Conservation (phyloP, 2,888 invertebrate genomes). For the Strigamia transsilvanica region DNA sequence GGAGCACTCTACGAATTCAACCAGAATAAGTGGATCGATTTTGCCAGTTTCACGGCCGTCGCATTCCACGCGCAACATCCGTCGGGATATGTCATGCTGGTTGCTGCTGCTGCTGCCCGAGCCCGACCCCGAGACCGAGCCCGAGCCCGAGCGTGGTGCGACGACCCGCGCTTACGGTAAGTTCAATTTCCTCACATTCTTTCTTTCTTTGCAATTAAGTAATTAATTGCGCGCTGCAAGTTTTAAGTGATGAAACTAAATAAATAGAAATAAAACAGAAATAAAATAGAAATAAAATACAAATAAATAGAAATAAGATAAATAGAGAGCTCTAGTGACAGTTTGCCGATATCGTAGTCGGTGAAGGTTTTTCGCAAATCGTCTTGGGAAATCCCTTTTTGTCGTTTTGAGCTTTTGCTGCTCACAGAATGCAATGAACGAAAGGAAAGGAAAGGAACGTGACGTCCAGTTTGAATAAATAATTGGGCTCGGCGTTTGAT, state of each 20-base stretch:
- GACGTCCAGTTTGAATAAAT: background rate
- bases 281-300: background rate
- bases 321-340: background rate
- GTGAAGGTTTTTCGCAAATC: background rate
- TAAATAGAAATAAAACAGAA: too few species aligned
- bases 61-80: constrained; percentile 49
- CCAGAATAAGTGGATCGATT: constrained; percentile 46
- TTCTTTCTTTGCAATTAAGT: too few species aligned
- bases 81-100: constrained; percentile 40
- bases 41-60: constrained; percentile 37
- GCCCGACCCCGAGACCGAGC: background rate
- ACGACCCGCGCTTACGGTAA: too few species aligned
- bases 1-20: constrained; percentile 36
- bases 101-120: background rate
- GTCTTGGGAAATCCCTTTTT: constrained; percentile 46
- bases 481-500: background rate
- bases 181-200: too few species aligned
- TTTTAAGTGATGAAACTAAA: too few species aligned
- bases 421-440: background rate
- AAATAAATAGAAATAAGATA: background rate
- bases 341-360: constrained; percentile 19
- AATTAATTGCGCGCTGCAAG: too few species aligned
- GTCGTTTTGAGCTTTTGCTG: background rate
- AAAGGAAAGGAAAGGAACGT: background rate
- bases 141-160: background rate